Base-by-base conservation (phyloP, 1,140 invertebrate species). In the Drosophila pandora region DNA sequence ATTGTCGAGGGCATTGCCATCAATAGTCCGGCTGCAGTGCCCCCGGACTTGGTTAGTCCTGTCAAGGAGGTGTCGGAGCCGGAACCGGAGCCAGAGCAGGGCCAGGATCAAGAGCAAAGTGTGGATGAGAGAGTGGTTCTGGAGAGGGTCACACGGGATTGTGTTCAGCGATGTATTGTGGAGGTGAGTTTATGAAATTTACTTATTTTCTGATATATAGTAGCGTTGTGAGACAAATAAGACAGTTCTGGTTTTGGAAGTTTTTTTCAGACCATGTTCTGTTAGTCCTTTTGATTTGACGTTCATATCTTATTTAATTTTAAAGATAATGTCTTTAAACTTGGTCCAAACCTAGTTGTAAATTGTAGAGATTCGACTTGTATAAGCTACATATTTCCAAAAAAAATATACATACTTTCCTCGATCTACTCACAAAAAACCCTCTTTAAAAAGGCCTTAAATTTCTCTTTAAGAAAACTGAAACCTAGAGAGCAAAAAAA, bases 121-220 rank as follows among this genome's bases (percentile, higher is more conserved):
- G 60, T 68, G 8, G 83, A 85, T 25, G 82, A 85, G 62, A 70
- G 78, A 6, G 63, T 87, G 9, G 55, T 57, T 28, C 37, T 78
- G 10, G 82, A 88, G 34, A 68, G 50, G 1, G 82, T 90, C 22
- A 90, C 87, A n/a, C 41, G 78, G 2, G 85, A 90, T 5, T 90
- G 87, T 53, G 67, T 90, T 7, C 74, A 82, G 59, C 87, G 82
- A 2, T 90, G 87, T 45, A 83, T 90, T 57, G 76, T 87, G 2
- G 87, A 90, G 78, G 87, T 90, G 47, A 88, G 83, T 79, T 2
- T 21, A 28, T 6, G 3, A 28, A 28, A 6, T 6, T 28, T 6
- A 28, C 2, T 6, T 28, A 13, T 3, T 13, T 13, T 41, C 37
- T n/a, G 17, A 0, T 17, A 17, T 17, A 17, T 17, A 17, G 17